Evolutionary conservation across 2,888 invertebrate species (phyloP), one percentile per base, ranked within the genome.

Genomic region (Pyrocoelia pectoralis): DNA sequence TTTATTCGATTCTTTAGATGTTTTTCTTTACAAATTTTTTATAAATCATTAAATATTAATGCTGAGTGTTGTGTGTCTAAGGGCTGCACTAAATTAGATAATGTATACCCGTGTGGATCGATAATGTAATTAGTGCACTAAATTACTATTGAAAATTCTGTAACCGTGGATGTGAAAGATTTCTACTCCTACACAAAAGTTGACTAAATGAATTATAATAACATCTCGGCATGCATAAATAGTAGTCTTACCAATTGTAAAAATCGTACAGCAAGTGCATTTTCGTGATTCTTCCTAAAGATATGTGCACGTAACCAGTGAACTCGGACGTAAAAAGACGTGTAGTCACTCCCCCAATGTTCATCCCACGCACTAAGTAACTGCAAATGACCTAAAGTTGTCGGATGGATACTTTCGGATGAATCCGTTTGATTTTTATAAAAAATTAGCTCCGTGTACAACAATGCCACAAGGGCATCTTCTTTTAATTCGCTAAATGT

Each of bases 231-330:
- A n/a, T n/a, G n/a, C n/a, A n/a, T n/a, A n/a, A n/a, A n/a, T n/a
- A 29, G 6, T 13, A 10, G 52, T 38, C 9, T 51, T 76, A 83
- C 82, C 68, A 83, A 70, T 71, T 85, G 82, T 18, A 86, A 75
- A 6, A 84, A 82, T 66, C 82, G 81, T 24, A 85, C 82, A 0
- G 86, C 85, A 19, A 84, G 74, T 43, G 83, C 81, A 51, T 84
- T 82, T 64, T 84, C 82, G 33, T 83, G 82, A 69, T 84, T 83
- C 64, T 83, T 84, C 56, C 84, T 76, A 60, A 84, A 85, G 60
- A 85, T 76, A 67, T 85, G 83, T n/a, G 84, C 82, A 70, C 85
- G 82, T 10, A 87, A 71, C 86, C 87, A 87, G 49, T 84, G 78
- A 19, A 86, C 80, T 57, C 87, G 77, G 12, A 83, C 76, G 46